phyloP scores from a whole-genome alignment of 2,797 vertebrate species.

The Eurystomus glaucurus region DNA sequence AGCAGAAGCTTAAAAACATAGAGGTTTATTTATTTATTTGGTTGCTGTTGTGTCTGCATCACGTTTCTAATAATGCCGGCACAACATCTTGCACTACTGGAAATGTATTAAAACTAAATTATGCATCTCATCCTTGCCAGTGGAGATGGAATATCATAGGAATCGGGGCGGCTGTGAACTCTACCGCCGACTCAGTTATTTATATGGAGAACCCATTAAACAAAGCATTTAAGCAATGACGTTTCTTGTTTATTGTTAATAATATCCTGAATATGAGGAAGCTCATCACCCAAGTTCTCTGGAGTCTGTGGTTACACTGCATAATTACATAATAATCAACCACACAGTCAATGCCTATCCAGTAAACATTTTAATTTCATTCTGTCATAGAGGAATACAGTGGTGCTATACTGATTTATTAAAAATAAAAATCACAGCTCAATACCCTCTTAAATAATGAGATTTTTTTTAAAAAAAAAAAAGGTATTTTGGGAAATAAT shows the following conservation, averaged over 20 bases:
- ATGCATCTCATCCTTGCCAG: background rate
- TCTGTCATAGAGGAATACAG: background rate
- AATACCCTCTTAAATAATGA: background rate
- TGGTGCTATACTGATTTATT: background rate
- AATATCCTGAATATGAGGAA: background rate
- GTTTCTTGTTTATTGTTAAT: background rate
- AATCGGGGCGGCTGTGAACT: background rate
- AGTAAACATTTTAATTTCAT: constrained; percentile 24
- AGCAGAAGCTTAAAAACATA: background rate
- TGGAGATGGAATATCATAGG: background rate
- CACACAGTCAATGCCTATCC: background rate
- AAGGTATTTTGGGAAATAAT: background rate
- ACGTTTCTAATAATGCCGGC: background rate
- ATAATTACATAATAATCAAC: constrained; percentile 9
- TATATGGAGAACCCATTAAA: background rate
- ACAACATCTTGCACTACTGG: background rate
- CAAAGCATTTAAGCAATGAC: background rate
- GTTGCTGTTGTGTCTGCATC: background rate
- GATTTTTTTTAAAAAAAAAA: background rate
- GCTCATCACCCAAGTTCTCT: background rate
- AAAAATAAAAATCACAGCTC: background rate
- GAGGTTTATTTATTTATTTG: background rate
- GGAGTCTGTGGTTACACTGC: background rate
- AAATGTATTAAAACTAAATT: background rate
- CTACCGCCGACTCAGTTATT: background rate